Evolutionary conservation across 1,140 invertebrate genomes (phyloP).

Genomic region (Oryctes rhinoceros): DNA sequence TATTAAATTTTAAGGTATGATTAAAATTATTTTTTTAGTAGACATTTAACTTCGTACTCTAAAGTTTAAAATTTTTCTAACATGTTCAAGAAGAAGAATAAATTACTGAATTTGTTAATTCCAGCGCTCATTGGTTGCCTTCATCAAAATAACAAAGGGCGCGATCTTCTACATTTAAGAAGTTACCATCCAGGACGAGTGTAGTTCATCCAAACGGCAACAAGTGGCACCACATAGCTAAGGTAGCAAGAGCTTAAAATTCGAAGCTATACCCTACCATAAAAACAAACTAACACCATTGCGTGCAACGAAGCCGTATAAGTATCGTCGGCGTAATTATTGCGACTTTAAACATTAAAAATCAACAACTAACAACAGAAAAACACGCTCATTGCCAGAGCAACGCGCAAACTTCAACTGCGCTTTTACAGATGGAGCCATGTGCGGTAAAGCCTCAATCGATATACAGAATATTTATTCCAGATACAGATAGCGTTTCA

Average conservation of each 20-base stretch:
- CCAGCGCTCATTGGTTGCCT: too few species aligned
- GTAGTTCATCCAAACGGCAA: not conserved
- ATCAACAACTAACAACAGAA: not conserved
- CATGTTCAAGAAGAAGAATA: too few species aligned
- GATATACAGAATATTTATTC: not conserved
- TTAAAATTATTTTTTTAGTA: too few species aligned
- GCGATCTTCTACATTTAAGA: too few species aligned
- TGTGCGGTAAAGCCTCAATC: not conserved
- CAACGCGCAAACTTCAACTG: not conserved
- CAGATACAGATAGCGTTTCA: not conserved
- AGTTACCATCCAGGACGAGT: not conserved
- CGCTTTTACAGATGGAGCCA: conserved; percentile 8
- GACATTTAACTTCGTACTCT: too few species aligned
- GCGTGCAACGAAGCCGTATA: not conserved
- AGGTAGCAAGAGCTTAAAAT: not conserved
- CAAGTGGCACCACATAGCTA: conserved; percentile 10
- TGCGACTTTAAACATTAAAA: not conserved
- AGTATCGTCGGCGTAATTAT: not conserved
- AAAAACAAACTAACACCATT: not conserved
- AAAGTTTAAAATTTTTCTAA: too few species aligned
- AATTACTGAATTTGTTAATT: too few species aligned
- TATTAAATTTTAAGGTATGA: too few species aligned
- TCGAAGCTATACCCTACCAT: not conserved
- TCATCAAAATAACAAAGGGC: too few species aligned
- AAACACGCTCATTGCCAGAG: not conserved